phyloP scores from a whole-genome alignment of 2,113 vertebrate genomes.

The Heterotilapia buettikoferi region DNA sequence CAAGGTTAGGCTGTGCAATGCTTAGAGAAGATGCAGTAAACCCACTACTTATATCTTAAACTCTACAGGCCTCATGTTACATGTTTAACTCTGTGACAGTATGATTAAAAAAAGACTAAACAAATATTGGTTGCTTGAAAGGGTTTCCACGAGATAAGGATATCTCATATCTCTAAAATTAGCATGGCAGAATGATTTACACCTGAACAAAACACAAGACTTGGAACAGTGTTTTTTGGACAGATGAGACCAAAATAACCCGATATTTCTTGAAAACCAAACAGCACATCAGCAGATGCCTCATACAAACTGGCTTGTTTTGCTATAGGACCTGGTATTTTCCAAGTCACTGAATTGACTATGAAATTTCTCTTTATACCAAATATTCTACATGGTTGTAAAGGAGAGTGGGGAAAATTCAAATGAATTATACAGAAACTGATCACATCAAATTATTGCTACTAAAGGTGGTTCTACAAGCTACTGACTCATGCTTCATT shows the following conservation, averaged over 20 bases:
- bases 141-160: neutral
- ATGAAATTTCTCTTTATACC: neutral
- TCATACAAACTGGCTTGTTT: neutral
- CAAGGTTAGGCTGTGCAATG: neutral
- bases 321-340: neutral
- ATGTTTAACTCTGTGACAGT: neutral
- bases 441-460: neutral
- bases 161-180: neutral
- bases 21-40: neutral
- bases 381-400: neutral
- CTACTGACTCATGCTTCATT: neutral
- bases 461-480: neutral
- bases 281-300: neutral
- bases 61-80: neutral
- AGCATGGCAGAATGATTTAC: neutral
- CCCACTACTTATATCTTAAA: neutral
- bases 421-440: neutral
- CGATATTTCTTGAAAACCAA: accelerated
- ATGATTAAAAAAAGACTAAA: neutral
- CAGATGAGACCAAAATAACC: neutral
- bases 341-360: neutral
- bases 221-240: neutral
- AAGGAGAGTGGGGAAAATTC: neutral
- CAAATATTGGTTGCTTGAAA: neutral
- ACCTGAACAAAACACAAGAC: neutral